Base-by-base conservation (phyloP, 2,888 invertebrate species). In the Dryobotodes eremita region DNA sequence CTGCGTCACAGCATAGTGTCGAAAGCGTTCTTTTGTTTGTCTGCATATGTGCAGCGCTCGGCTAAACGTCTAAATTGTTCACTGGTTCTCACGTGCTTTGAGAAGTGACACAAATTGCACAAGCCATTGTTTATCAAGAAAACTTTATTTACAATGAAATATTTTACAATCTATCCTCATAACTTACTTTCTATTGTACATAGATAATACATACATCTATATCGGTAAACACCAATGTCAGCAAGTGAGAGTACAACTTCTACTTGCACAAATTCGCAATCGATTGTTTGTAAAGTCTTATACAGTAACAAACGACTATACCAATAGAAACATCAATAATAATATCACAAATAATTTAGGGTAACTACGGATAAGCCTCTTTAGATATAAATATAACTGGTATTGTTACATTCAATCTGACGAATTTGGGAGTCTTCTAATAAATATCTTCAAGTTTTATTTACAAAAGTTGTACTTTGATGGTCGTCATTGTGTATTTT, bases 341-440 rank as follows among this genome's bases (percentile, higher is more conserved):
- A 95, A 95, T 96, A 96, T 96, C 96, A 96, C 95, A 95, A 95
- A 96, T 96, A 96, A 96, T 95, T 96, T 96, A 96, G 94, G 95
- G 95, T 95, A 95, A 96, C 95, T 95, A 95, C 91, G 84, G 92
- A 89, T 92, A 93, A 92, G 93, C 95, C 95, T 95, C 95, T 92
- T 93, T 88, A 93, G 93, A 94, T 91, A 89, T 81, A 78, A 82
- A 88, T 83, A 82, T 73, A 84, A 85, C 83, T 74, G 70, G 76
- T 75, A 82, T 80, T 84, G 77, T 80, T 83, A 82, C 71, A 80
- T 79, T 82, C 77, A 80, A 82, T 85, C 79, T 83, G 57, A 82
- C 53, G 31, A 83, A 83, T 75, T 48, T 71, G 59, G 53, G 57
- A 77, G 57, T 66, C 61, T 66, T n/a, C 36, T 69, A 82, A 82